phyloP scores from a whole-genome alignment of 2,797 vertebrate species.

The Leptodactylus fallax region DNA sequence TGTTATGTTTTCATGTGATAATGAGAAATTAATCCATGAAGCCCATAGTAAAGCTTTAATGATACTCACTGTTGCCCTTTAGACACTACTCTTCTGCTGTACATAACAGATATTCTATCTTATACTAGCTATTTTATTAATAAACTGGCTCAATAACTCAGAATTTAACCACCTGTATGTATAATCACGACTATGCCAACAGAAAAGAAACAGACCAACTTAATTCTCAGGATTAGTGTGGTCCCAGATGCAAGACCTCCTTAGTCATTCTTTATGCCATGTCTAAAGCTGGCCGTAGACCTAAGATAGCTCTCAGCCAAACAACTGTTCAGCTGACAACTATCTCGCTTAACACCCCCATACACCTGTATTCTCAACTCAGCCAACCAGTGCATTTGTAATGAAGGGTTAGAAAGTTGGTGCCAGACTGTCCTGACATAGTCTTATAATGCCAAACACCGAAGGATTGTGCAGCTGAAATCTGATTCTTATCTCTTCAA shows the following conservation, averaged over 20 bases:
- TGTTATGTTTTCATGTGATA: constrained; percentile 28
- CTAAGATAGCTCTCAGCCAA: too few relatives aligned
- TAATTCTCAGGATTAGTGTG: neutral
- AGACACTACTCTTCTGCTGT: neutral
- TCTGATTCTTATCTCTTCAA: too few relatives aligned
- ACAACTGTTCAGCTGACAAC: too few relatives aligned
- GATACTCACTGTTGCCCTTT: neutral
- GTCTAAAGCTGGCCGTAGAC: too few relatives aligned
- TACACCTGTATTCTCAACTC: too few relatives aligned
- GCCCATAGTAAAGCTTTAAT: neutral
- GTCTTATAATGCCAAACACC: too few relatives aligned
- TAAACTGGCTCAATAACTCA: neutral
- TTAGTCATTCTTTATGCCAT: too few relatives aligned
- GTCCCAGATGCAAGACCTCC: neutral
- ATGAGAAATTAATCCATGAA: constrained; percentile 11
- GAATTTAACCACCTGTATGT: neutral
- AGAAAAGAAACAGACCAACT: neutral
- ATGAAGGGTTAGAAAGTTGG: too few relatives aligned
- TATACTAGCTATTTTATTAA: neutral
- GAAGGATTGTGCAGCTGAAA: too few relatives aligned
- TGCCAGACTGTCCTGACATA: too few relatives aligned
- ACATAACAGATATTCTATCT: neutral
- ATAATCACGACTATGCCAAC: neutral
- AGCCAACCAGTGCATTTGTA: too few relatives aligned
- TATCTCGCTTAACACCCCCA: too few relatives aligned